Conservation (phyloP, 1,140 invertebrate genomes). For the Parasteatoda tepidariorum region DNA sequence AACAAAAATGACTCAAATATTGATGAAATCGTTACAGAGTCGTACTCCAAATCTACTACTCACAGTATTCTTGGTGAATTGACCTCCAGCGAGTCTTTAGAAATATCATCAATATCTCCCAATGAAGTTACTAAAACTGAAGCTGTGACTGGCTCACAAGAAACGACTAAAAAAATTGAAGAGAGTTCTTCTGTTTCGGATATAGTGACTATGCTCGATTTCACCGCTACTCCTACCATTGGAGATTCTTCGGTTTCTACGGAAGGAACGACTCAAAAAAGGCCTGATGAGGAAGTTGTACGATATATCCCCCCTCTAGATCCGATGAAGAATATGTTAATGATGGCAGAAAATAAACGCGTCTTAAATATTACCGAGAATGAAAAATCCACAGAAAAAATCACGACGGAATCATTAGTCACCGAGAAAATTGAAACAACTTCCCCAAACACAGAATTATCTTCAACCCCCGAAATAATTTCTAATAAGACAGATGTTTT, state of each 20-base stretch:
- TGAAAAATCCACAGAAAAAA: neutral
- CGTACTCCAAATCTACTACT: too few species aligned
- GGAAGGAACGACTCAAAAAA: neutral
- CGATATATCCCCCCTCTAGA: constrained; percentile 45
- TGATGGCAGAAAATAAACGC: constrained; percentile 31
- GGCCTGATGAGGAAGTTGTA: neutral
- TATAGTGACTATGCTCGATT: neutral
- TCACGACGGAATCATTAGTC: neutral
- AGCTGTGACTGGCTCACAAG: neutral
- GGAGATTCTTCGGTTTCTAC: neutral
- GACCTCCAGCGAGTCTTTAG: too few species aligned
- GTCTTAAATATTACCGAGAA: neutral
- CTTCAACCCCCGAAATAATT: neutral
- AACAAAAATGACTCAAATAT: neutral
- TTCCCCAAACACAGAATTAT: neutral
- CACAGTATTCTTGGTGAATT: too few species aligned
- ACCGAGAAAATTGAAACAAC: neutral
- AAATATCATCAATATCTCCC: neutral
- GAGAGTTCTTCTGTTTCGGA: too few species aligned
- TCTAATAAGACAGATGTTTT: neutral
- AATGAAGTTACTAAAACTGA: neutral
- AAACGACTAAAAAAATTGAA: neutral
- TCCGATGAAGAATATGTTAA: constrained; percentile 42
- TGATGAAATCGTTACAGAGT: too few species aligned
- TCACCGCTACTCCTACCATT: neutral